Conservation (phyloP, 1,140 invertebrate species). For the Pseudomyrmex cubaensis region DNA sequence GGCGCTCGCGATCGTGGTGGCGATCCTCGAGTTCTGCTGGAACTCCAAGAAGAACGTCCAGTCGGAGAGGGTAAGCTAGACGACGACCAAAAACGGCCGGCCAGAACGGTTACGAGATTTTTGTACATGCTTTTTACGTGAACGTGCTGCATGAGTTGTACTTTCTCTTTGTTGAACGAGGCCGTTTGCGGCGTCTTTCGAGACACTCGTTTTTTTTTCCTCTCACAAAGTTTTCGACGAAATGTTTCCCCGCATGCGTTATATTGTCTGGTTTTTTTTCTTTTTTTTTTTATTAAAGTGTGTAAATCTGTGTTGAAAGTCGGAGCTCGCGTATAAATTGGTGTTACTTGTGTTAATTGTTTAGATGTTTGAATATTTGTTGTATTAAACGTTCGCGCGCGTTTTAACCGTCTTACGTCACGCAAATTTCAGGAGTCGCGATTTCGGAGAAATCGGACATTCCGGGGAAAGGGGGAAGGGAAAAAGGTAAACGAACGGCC, state of each 20-base stretch:
- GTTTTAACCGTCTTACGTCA: no score
- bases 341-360: no score
- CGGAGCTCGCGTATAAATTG: not conserved
- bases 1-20: conserved; percentile 94
- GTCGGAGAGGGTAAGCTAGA: conserved; percentile 89
- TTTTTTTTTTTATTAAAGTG: no score
- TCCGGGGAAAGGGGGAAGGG: no score
- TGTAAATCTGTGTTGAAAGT: not conserved
- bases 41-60: conserved; percentile 97
- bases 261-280: no score
- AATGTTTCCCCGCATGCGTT: no score
- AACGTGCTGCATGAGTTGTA: conserved; percentile 71
- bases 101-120: conserved; percentile 55
- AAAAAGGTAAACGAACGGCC: conserved; percentile 17
- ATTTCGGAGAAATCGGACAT: no score
- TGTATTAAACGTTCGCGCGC: no score
- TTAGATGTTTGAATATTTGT: no score
- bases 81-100: not conserved
- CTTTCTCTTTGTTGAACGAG: conserved; percentile 44
- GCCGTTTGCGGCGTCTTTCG: conserved; percentile 19
- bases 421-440: no score
- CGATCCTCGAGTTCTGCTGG: conserved; percentile 98
- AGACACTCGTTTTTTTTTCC: not conserved
- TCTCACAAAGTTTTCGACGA: no score
- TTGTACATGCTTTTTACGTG: conserved; percentile 54